Evolutionary conservation across 2,113 vertebrate species (phyloP), one percentile per base, ranked within the genome.

Genomic region (Rhinogobius similis): DNA sequence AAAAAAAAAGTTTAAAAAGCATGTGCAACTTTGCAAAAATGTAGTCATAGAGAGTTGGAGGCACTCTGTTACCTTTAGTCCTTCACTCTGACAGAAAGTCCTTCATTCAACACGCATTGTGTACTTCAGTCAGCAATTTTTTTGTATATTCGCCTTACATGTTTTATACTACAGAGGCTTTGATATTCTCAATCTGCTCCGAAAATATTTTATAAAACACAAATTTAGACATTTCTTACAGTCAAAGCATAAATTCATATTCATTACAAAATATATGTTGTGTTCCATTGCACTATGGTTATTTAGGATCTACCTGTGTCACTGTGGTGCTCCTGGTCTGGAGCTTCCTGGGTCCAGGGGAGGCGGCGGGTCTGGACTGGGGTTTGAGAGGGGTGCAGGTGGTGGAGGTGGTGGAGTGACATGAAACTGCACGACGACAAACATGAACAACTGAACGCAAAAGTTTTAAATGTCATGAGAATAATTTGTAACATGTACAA

Each of bases 391-490:
- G 62, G 89, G 90, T 91, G 65, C 20, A 21, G 71, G 55, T 66
- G 80, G 92, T 90, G 89, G 91, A 92, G 67, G 86, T 95, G 92
- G 95, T 50, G 90, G 95, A 93, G 92, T 96, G 96, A 92, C 93
- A 97, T 93, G 96, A 98, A 88, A 93, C 97, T 99, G 96, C 96
- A 95, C 96, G 96, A 85, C 93, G 96, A 97, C 97, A 99, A 94
- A 98, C 84, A 93, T 94, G 96, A 90, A 96, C 94, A 93, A 95
- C 97, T 98, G 93, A 92, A 83, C 88, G 88, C 86, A 36, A 69
- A 67, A 77, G 32, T 38, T 38, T 36, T 36, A 55, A 50, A 70
- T 73, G 66, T 71, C 10, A 39, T 43, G 52, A 36, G 13, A 61
- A 50, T 70, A 65, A 70, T 63, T 8, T 10, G 46, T 50, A 1